Conservation (phyloP, 2,113 vertebrate genomes). For the Isurus oxyrinchus region DNA sequence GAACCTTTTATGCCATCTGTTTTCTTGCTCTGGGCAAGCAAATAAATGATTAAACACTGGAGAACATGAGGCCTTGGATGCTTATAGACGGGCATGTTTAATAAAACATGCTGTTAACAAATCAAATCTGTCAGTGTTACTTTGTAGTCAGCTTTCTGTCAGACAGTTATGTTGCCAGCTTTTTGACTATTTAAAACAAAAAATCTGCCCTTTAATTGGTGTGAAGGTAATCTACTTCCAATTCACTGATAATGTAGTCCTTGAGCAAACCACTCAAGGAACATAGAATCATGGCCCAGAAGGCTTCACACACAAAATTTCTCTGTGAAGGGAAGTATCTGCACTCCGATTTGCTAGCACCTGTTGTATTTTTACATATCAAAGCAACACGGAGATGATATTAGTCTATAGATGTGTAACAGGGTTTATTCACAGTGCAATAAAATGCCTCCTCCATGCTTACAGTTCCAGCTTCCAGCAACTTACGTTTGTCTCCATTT, state of each 20-base stretch:
- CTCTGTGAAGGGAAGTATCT: not conserved
- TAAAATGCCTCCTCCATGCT: not conserved
- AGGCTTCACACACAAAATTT: not conserved
- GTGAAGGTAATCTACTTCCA: not conserved
- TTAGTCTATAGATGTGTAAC: not conserved
- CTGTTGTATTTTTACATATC: not conserved
- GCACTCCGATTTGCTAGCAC: not conserved
- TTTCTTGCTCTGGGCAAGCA: not conserved
- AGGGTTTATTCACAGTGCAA: not conserved
- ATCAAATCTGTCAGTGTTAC: not conserved
- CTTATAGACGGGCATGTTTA: not conserved
- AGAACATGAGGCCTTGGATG: not conserved
- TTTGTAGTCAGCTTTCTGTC: not conserved
- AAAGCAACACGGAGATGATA: no score
- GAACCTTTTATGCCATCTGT: not conserved
- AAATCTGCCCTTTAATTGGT: not conserved
- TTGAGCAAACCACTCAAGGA: not conserved
- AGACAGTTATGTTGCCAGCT: not conserved
- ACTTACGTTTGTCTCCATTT: not conserved
- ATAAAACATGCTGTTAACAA: not conserved
- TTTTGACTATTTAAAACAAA: not conserved
- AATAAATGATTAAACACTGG: conserved; percentile 23
- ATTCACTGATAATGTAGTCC: not conserved
- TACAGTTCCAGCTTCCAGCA: not conserved
- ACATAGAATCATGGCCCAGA: not conserved